phyloP scores from a whole-genome alignment of 2,888 invertebrate genomes.

The Dryobotodes eremita region DNA sequence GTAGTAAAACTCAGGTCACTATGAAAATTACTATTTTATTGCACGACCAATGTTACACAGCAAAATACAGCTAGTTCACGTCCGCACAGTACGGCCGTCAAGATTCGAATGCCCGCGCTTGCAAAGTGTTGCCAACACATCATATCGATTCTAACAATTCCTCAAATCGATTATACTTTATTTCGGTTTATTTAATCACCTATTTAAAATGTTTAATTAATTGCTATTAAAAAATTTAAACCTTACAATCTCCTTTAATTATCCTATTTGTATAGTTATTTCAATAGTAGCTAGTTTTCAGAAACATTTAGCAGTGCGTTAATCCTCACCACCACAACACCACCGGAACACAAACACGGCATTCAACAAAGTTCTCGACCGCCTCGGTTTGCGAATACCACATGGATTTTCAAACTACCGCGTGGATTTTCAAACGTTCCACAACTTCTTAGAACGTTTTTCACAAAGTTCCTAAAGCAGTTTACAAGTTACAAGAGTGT shows the following conservation, averaged over 20 bases:
- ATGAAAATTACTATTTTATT: too few relatives aligned
- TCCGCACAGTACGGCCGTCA: too few relatives aligned
- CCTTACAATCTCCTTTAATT: neutral
- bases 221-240: too few relatives aligned
- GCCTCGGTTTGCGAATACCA: constrained; percentile 21
- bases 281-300: constrained; percentile 20
- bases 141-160: too few relatives aligned
- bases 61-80: too few relatives aligned
- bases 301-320: constrained; percentile 15
- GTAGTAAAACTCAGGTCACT: too few relatives aligned
- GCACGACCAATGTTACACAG: too few relatives aligned
- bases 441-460: constrained; percentile 50
- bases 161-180: too few relatives aligned
- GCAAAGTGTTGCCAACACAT: too few relatives aligned
- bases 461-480: constrained; percentile 38
- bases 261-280: neutral
- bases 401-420: constrained; percentile 40
- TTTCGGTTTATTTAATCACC: too few relatives aligned
- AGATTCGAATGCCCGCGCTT: too few relatives aligned
- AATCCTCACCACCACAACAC: constrained; percentile 6
- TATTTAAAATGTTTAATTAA: too few relatives aligned
- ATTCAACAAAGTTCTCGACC: constrained; percentile 43
- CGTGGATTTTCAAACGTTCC: constrained; percentile 55
- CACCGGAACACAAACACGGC: constrained; percentile 6
- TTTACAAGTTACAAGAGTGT: constrained; percentile 44